Evolutionary conservation across 2,797 vertebrate genomes (phyloP).

Genomic region (Anguilla anguilla): DNA sequence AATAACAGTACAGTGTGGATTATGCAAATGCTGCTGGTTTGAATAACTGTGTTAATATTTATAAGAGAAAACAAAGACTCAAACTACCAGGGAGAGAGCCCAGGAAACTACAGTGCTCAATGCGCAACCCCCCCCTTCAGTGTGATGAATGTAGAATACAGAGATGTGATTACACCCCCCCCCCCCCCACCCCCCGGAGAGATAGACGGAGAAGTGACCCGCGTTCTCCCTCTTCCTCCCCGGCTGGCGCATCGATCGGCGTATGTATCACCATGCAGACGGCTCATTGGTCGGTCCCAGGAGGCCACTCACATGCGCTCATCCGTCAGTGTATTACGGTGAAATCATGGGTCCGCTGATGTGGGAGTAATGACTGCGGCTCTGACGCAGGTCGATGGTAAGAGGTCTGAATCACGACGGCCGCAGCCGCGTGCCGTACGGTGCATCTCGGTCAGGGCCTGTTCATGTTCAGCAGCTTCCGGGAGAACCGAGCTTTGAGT

Average conservation of each 20-base stretch:
- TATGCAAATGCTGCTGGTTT: not conserved
- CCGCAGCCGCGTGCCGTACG: not conserved
- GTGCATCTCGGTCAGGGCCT: not conserved
- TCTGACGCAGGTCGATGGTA: not conserved
- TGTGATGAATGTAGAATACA: not conserved
- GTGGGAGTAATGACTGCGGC: not conserved
- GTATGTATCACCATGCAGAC: not conserved
- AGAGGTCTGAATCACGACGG: not conserved
- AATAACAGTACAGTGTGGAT: not conserved
- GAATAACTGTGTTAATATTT: not conserved
- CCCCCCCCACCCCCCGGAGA: not conserved
- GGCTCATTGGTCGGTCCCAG: not conserved
- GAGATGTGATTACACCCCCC: not conserved
- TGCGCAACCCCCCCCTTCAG: too few relatives aligned
- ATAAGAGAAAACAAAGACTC: not conserved
- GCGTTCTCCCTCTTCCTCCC: not conserved
- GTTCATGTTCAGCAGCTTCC: too few relatives aligned
- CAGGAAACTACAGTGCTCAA: not conserved
- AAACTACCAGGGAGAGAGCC: not conserved
- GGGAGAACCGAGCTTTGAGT: not conserved
- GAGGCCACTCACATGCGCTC: not conserved
- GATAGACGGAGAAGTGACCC: not conserved
- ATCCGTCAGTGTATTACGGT: not conserved
- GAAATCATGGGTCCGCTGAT: not conserved
- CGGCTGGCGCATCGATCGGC: not conserved